Base-by-base conservation (phyloP, 2,888 invertebrate species). In the Pasiphila rectangulata region DNA sequence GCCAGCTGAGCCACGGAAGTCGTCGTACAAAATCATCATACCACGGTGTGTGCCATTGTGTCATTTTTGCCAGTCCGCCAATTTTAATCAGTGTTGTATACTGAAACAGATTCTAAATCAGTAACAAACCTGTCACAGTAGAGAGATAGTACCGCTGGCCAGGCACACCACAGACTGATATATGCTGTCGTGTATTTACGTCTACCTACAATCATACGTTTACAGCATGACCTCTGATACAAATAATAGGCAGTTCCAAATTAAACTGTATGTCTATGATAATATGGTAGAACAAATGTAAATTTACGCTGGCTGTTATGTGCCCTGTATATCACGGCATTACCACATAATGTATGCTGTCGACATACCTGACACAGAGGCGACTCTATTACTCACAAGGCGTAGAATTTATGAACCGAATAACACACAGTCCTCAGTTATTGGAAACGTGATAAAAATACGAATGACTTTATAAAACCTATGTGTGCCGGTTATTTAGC, bases 381-480 rank as follows among this genome's bases (percentile, higher is more conserved):
- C 73, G 73, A 81, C 75, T 83, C 76, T 79, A 79, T 81, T 78
- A 78, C 77, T 79, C 76, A 76, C 69, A 61, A 69, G 67, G 63
- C 69, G 64, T 65, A 73, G 73, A 81, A 83, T 83, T 81, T 84
- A 83, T 83, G 80, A 78, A 76, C 70, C 77, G 69, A 78, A 79
- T 79, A 82, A 78, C 74, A 78, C 64, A 68, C 63, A 69, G 66
- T 72, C 75, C 70, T 65, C 63, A 78, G 77, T 77, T 83, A 84
- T 83, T 85, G 80, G 81, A 83, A 76, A 84, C 83, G 83, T 83
- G 84, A 81, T 74, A 65, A 58, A 67, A 79, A 76, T 82, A 61
- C 65, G 60, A 69, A 79, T 75, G 57, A 52, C 62, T 59, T 56
- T 63, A 59, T 45, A 57, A 61, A 60, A 45, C 13, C 16, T 30